Evolutionary conservation across 2,888 invertebrate species (phyloP), one percentile per base, ranked within the genome.

Genomic region (Drosophila atroscutellata): DNA sequence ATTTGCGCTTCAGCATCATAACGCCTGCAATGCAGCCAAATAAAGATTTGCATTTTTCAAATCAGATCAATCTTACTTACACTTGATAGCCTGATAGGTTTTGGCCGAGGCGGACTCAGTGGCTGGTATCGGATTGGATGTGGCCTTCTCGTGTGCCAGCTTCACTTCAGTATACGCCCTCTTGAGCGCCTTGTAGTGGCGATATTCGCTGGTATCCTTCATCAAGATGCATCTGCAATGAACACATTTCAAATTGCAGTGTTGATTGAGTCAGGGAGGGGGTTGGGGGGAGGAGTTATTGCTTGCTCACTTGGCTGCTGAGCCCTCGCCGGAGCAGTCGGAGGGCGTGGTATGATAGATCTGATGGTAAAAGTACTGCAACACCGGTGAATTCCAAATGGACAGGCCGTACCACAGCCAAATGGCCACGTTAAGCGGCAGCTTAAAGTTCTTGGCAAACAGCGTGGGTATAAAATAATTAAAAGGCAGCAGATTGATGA

Each of bases 41-140:
- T n/a, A 15, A 15, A 20, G 8, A 42, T 11, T 18, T 15, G 7
- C 15, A 45, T 45, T 24, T 45, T 45, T 45, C 15, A 24, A 24
- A 30, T 30, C 6, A 2, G 2, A 58, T 28, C 7, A 15, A 7
- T 13, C 6, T 1, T 2, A 15, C 80, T 77, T 78, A 92, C 93
- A 93, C 84, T 93, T 93, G 36, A 93, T 93, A 62, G 93, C 93
- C 80, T 93, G 93, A 79, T 92, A 93, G 39, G 93, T 92, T 75
- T 91, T 93, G 20, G 92, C 91, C 15, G 93, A 93, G 8, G 85
- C 86, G 49, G 87, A 91, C 54, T 91, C 92, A 0, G 81, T 83
- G 57, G 71, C 77, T 18, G 81, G 75, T 34, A 89, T 50, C n/a
- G 83, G 83, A 55, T 85, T 86, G 13, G 89, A 81, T 11, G 72